Base-by-base conservation (phyloP, 2,888 invertebrate species). In the Tetanocera ferruginea region DNA sequence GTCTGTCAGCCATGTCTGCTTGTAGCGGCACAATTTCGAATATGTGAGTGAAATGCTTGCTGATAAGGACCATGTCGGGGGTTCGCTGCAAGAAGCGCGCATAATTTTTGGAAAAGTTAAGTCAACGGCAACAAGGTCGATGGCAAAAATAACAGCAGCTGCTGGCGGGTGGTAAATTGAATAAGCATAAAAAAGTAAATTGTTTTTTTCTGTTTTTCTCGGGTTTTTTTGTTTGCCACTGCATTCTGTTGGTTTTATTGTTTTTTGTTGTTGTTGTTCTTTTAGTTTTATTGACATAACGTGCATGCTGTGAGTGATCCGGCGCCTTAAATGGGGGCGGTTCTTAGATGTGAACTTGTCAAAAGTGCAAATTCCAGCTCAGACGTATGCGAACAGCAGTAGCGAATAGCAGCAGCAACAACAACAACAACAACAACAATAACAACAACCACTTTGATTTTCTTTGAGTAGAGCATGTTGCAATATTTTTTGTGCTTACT, bases 341-440 rank as follows among this genome's bases (percentile, higher is more conserved):
- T 34, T 6, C 70, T 19, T 11, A 23, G 71, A 55, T 31, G 28
- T 23, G 83, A 86, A 86, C 86, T 86, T 86, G 86, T 86, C 86
- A 86, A 86, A 86, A 86, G 86, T 86, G 86, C 86, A 86, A 86
- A 86, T 86, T 85, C 84, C 85, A 83, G 83, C 85, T 84, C 86
- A 86, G 86, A 86, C 86, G 31, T 70, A 31, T 70, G 17, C n/a
- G 70, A 67, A 57, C 49, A 62, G 11, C 62, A 71, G 52, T 31
- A 19, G n/a, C 76, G n/a, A 52, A 23, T 60, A 76, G 57, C 64
- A 37, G 25, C 72, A 31, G 28, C 75, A 69, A 25, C 71, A 28
- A 23, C 64, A 43, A 23, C 52, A 52, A 23, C 67, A 76, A 66
- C 64, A 37, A 37, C 72, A 31, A 43, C 75, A 69, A 25, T 66